Evolutionary conservation across 1,140 invertebrate species (phyloP), one percentile per base, ranked within the genome.

Genomic region (Pseudomyrmex gracilis): DNA sequence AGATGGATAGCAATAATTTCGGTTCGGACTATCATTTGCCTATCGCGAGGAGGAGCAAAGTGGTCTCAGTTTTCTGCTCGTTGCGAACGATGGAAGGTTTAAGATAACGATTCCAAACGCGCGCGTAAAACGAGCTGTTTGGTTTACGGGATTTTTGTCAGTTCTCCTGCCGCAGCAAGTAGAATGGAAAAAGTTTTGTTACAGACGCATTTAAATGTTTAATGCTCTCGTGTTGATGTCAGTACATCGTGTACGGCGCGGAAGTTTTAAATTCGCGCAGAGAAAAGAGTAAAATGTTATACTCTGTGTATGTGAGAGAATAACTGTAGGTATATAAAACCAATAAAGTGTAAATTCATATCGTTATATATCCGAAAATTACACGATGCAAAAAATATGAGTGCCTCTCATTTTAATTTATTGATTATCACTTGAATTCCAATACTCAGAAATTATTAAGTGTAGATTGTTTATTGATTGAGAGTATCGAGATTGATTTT

Each of bases 1-100:
- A 66, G 73, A 77, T 85, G 84, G 70, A 88, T 88, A 61, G 87
- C 84, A 84, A 89, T 88, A 89, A 89, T 89, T 88, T 76, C 51
- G 84, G 85, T 87, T 55, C 13, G 73, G 73, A 43, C 68, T 89
- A 89, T 89, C 87, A 89, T 89, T 88, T 85, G 66, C 77, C 64
- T 71, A 87, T 87, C 76, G 76, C 47, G 71, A 64, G 22, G 63
- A 80, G 85, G 84, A 83, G 77, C 71, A 51, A 74, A 87, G 58
- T 24, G 82, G 85, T 84, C 64, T 73, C 34, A 80, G 67, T 57
- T 73, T 82, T 55, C 63, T 45, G 43, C 20, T 24, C 17, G 49
- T 57, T 9, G 57, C 55, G 12, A 68, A 45, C 45, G 70, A 87
- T 84, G 20, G 64, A 20, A 64, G 76, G 17, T 73, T 70, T 55